These are phyloP conservation scores for Corynorhinus townsendii DNA, from an alignment of 2,113 vertebrate genomes.

Conservation along the genomic window DNA sequence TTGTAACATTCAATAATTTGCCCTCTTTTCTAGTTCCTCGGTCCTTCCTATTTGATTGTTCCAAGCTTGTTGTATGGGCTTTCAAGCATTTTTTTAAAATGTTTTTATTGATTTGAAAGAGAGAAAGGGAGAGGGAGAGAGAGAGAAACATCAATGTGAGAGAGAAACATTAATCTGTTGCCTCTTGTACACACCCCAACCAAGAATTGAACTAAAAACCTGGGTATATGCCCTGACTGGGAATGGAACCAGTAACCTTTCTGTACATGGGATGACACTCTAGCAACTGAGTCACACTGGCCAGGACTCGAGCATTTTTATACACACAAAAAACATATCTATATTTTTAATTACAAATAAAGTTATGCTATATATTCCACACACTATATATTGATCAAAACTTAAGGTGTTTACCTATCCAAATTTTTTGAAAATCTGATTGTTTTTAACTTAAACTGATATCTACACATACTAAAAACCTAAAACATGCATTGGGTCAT, in stretches of 20 bases:
- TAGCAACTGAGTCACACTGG: not conserved
- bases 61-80: not conserved
- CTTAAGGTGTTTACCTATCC: not conserved
- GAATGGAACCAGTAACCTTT: not conserved
- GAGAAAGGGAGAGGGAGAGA: not conserved
- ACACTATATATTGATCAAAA: not conserved
- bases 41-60: not conserved
- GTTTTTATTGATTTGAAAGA: not conserved
- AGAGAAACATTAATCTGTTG: not conserved
- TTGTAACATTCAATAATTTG: not conserved
- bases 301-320: not conserved
- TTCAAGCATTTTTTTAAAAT: not conserved
- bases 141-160: not conserved
- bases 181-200: not conserved
- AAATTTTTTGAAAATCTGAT: not conserved
- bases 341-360: not conserved
- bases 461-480: not conserved
- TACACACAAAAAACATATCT: not conserved
- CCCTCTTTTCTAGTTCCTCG: not conserved
- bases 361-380: not conserved
- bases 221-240: not conserved
- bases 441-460: not conserved
- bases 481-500: not conserved
- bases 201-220: not conserved
- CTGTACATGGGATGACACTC: not conserved